Conservation (phyloP, 2,888 invertebrate species). For the Miltochrista miniata region DNA sequence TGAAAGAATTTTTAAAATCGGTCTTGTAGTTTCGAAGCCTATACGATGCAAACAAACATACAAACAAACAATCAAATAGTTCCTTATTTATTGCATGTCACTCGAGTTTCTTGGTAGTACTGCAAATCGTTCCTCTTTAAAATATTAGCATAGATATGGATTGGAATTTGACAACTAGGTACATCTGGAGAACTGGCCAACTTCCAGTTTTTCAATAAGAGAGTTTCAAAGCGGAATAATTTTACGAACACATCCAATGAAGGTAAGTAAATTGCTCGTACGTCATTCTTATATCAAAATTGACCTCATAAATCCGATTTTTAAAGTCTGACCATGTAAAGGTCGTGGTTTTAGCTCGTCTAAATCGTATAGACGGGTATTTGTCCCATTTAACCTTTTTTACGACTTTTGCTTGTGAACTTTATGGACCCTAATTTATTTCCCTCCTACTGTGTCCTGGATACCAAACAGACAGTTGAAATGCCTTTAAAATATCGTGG, state of each 20-base stretch:
- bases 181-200: too few species aligned
- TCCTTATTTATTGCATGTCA: too few species aligned
- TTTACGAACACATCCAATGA: neutral
- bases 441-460: conserved; percentile 11
- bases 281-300: neutral
- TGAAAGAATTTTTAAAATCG: too few species aligned
- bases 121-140: too few species aligned
- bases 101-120: too few species aligned
- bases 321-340: conserved; percentile 10
- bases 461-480: conserved; percentile 15
- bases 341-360: conserved; percentile 13
- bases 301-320: conserved; percentile 1
- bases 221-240: neutral
- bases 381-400: conserved; percentile 21
- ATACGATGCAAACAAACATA: too few species aligned
- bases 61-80: too few species aligned
- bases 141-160: too few species aligned
- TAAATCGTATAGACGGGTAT: conserved; percentile 12
- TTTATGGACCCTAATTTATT: conserved; percentile 21
- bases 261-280: neutral
- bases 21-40: too few species aligned
- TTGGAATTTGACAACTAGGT: too few species aligned
- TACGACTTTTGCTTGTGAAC: conserved; percentile 21
- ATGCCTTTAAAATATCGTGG: conserved; percentile 1
- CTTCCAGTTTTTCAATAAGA: too few species aligned